Evolutionary conservation across 2,113 vertebrate genomes (phyloP).

Genomic region (Mormyrus iriodes): DNA sequence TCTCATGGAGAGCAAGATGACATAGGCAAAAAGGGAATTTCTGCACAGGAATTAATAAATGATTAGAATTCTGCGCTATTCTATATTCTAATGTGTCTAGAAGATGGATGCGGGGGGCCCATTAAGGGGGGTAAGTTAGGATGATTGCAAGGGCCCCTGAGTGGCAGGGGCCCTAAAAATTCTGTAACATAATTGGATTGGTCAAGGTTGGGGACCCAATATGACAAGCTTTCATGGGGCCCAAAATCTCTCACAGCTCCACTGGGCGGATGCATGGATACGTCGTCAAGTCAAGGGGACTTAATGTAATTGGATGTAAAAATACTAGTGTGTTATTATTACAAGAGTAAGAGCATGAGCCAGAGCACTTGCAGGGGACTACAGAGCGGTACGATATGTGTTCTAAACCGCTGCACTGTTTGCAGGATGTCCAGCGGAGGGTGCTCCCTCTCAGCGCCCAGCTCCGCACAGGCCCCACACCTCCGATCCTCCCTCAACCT

Average conservation of each 20-base stretch:
- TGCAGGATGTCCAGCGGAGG: slow-evolving; percentile 59
- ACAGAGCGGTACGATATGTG: background rate
- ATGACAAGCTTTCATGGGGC: background rate
- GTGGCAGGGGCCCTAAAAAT: background rate
- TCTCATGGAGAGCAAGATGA: too few relatives aligned
- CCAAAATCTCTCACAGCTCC: background rate
- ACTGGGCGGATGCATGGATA: background rate
- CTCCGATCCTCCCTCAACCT: slow-evolving; percentile 56
- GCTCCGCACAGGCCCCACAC: slow-evolving; percentile 45
- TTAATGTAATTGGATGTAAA: background rate
- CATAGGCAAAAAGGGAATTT: too few relatives aligned
- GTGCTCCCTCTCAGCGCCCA: slow-evolving; percentile 55
- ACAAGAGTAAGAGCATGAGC: background rate
- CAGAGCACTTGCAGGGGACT: background rate
- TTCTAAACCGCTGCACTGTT: slow-evolving; percentile 26
- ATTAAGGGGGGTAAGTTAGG: background rate
- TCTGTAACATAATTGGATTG: too few relatives aligned
- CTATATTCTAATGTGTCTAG: too few relatives aligned
- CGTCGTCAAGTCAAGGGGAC: background rate
- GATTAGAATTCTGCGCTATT: too few relatives aligned
- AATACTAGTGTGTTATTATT: background rate
- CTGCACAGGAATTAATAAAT: too few relatives aligned
- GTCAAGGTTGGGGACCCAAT: background rate
- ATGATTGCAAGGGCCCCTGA: background rate
- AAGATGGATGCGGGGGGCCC: background rate